These are phyloP conservation scores for Zosterops japonicus DNA, from an alignment of 2,113 vertebrate genomes.

Conservation along the genomic window DNA sequence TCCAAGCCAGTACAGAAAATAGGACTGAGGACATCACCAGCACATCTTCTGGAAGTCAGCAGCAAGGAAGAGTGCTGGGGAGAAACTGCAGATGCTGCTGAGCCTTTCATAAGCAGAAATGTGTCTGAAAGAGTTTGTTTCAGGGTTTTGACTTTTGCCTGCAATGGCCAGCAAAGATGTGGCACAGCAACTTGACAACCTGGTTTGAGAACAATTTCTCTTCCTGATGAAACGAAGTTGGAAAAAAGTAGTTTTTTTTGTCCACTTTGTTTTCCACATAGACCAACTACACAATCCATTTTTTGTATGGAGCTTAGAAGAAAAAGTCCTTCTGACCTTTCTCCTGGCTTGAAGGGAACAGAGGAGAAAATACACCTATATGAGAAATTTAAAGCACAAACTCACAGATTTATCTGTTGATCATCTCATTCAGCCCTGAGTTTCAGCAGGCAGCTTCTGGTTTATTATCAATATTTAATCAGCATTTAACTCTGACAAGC, in stretches of 20 bases:
- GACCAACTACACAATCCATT: background rate
- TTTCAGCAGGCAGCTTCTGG: slow-evolving; percentile 8
- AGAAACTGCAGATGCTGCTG: background rate
- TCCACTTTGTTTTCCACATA: background rate
- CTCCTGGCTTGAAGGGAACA: background rate
- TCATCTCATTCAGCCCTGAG: background rate
- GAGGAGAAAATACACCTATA: background rate
- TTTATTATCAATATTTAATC: slow-evolving; percentile 53
- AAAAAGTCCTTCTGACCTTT: background rate
- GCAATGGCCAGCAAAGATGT: fast-evolving
- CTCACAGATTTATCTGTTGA: slow-evolving; percentile 20
- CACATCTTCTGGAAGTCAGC: background rate
- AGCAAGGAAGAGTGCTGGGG: background rate
- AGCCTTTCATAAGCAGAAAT: background rate
- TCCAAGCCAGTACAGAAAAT: background rate
- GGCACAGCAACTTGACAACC: fast-evolving
- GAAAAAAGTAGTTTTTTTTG: background rate
- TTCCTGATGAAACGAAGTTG: background rate
- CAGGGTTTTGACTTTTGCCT: background rate
- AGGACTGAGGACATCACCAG: background rate
- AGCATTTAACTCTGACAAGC: slow-evolving; percentile 48
- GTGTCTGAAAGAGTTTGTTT: background rate
- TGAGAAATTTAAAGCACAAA: background rate
- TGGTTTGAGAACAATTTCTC: background rate
- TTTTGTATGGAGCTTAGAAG: background rate